phyloP scores from a whole-genome alignment of 2,113 vertebrate species.

The Onychostoma macrolepis region DNA sequence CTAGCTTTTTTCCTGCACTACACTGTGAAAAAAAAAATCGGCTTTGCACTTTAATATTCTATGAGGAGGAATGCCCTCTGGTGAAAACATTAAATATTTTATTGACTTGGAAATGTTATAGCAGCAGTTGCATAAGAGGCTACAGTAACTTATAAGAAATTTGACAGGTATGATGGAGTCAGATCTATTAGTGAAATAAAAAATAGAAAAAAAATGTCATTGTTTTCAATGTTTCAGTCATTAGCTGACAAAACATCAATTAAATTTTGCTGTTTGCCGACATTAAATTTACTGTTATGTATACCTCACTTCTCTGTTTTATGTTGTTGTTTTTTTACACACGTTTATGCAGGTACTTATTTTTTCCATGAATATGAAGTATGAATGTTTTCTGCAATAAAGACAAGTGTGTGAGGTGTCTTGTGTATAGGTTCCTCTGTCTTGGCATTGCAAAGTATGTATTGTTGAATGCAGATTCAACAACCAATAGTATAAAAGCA shows the following conservation, averaged over 20 bases:
- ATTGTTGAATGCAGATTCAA: neutral
- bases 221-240: neutral
- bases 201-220: neutral
- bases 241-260: neutral
- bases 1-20: neutral
- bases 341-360: neutral
- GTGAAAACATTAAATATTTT: constrained; percentile 10
- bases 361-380: neutral
- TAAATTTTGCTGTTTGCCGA: neutral
- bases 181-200: neutral
- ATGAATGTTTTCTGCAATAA: neutral
- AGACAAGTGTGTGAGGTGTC: neutral
- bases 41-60: neutral
- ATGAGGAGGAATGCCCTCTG: neutral
- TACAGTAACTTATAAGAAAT: neutral
- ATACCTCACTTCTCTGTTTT: neutral
- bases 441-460: neutral
- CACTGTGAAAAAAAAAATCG: neutral
- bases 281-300: neutral
- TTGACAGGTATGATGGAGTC: neutral
- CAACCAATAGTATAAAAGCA: neutral
- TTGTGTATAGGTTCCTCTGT: neutral
- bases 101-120: neutral
- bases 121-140: constrained; percentile 10
- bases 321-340: neutral